Evolutionary conservation across 2,888 invertebrate species (phyloP).

Genomic region (Anagyrus pseudococci): DNA sequence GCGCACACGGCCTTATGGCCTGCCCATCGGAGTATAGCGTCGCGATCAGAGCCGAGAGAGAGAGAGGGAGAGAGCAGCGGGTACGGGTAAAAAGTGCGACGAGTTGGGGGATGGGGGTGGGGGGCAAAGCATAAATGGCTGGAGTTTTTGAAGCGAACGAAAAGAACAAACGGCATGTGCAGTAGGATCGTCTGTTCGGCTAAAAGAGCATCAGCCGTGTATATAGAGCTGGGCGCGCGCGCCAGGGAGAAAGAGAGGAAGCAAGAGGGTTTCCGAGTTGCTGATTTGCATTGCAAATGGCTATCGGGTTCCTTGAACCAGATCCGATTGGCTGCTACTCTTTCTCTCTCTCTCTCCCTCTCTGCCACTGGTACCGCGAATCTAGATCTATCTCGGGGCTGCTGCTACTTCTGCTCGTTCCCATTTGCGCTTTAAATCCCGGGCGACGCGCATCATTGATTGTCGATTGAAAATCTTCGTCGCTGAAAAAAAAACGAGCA

Average conservation of each 20-base stretch:
- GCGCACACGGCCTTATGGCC: not conserved
- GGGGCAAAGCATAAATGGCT: no score
- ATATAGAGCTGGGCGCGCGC: conserved; percentile 5
- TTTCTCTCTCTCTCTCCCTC: not conserved
- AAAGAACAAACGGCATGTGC: conserved; percentile 48
- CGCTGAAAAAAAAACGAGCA: conserved; percentile 22
- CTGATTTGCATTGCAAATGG: conserved; percentile 60
- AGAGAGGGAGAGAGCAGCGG: conserved; percentile 17
- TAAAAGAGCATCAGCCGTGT: conserved; percentile 39
- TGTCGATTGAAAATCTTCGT: conserved; percentile 56
- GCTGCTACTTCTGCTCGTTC: conserved; percentile 39
- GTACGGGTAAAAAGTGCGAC: not conserved
- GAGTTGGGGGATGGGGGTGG: not conserved
- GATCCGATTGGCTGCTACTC: conserved; percentile 58
- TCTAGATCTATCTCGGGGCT: conserved; percentile 57
- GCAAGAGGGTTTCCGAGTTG: not conserved
- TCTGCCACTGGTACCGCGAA: conserved; percentile 55
- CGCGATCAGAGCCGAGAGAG: not conserved
- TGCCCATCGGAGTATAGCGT: not conserved
- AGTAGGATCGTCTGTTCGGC: conserved; percentile 46
- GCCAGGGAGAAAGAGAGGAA: not conserved
- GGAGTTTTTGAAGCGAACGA: conserved; percentile 38
- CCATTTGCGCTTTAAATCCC: conserved; percentile 54
- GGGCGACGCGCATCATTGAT: conserved; percentile 58
- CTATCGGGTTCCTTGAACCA: conserved; percentile 61